Evolutionary conservation across 2,113 vertebrate species (phyloP).

Genomic region (Dasypus novemcinctus): DNA sequence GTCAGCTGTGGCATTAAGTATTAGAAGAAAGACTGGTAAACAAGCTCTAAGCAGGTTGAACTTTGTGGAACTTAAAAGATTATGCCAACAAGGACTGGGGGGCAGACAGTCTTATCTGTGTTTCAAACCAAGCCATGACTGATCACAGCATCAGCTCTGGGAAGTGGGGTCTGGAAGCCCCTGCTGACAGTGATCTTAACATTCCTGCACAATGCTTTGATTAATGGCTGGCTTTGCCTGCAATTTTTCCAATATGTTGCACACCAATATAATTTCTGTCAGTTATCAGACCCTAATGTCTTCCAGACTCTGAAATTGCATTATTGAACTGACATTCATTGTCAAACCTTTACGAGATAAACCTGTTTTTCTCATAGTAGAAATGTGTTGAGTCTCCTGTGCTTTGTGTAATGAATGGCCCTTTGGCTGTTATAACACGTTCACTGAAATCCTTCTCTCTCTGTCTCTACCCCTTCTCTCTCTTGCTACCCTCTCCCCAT

Average conservation of each 20-base stretch:
- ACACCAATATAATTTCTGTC: conserved; percentile 8
- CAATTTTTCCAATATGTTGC: background rate
- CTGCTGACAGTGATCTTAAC: background rate
- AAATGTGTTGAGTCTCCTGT: background rate
- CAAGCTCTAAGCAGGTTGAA: background rate
- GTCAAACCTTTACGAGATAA: conserved; percentile 31
- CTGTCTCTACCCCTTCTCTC: background rate
- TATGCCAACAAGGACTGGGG: background rate
- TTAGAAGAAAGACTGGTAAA: background rate
- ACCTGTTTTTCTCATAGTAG: background rate
- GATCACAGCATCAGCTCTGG: background rate
- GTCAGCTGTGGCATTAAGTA: background rate
- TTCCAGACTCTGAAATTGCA: background rate
- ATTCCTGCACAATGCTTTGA: background rate
- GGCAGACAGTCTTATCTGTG: background rate
- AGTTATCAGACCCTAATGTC: background rate
- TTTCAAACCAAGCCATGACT: background rate
- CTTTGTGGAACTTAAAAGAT: background rate
- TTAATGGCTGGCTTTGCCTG: background rate
- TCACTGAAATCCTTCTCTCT: background rate
- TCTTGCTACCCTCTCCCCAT: background rate
- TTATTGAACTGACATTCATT: conserved; percentile 21
- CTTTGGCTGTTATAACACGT: background rate
- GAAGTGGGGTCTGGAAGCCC: background rate
- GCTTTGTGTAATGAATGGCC: background rate